Evolutionary conservation across 2,113 vertebrate genomes (phyloP), one percentile per base, ranked within the genome.

Genomic region (Fregata magnificens): DNA sequence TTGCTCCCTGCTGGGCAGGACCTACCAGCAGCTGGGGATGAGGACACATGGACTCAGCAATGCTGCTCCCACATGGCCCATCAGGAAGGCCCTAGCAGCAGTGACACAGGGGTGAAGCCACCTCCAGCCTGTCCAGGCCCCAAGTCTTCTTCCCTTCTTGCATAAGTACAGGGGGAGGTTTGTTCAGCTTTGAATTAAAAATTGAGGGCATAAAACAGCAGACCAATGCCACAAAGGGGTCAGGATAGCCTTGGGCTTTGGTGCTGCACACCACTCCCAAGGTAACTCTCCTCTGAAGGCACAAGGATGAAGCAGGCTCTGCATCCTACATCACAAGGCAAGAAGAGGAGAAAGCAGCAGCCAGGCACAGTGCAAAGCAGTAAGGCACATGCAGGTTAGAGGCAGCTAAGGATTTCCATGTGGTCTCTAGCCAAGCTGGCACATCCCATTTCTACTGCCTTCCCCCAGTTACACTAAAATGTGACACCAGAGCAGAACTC

Each of bases 261-360:
- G 20, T 32, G 38, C 58, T 32, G 36, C 34, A 11, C 32, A 2
- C 32, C 1, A 0, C 28, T 62, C 52, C 77, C 45, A 18, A 15
- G 12, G 14, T 10, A 61, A 38, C 24, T 17, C 56, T 42, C 49
- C 56, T 76, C 40, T 16, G 7, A 47, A 67, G 42, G 47, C 11
- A 5, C 13, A 21, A 31, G 58, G 53, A 40, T 11, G 25, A 7
- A 1, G 52, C 32, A 62, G 85, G 58, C 32, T 78, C 81, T 16
- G 8, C 36, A 13, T n/a, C 63, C 45, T 45, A 22, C 8, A 5
- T 21, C 29, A 24, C 0, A 0, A 55, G n/a, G n/a, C 69, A 42
- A 32, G 40, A 63, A 10, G 28, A 71, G 7, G 44, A 71, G 10
- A 29, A 50, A 21, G 40, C 2, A 55, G 40, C n/a, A 73, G 49